Evolutionary conservation across 92 coral and sea anemone genomes (phyloP), one percentile per base, ranked within the genome.

Genomic region (Palythoa grandiflora): DNA sequence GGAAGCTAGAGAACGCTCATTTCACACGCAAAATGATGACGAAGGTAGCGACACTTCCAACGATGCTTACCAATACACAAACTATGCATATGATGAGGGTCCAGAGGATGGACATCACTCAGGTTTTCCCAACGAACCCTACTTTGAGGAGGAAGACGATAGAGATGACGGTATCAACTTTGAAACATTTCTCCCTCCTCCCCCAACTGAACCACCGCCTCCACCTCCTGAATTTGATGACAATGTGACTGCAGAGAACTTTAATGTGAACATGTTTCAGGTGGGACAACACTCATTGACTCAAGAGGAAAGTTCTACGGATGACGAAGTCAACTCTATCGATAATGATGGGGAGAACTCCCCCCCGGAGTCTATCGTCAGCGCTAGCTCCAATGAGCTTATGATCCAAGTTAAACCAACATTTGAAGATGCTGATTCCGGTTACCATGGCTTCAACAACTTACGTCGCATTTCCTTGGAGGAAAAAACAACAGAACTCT

Each of bases 121-220:
- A 28, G 20, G 81, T 6, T 17, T 52, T 15, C 39, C 10, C 5
- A 44, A 59, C 38, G 38, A 17, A 3, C 85, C 74, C 60, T 70
- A 3, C 73, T 51, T 66, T 81, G 17, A 81, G 6, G 75, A 81
- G 13, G 86, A 81, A 6, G 16, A 66, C 48, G 89, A 84, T 54
- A 50, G 77, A 20, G 88, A 55, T 44, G 91, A 88, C 0, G 28
- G 28, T 14, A 17, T 40, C 8, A 77, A 77, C 61, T 88, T 88
- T 48, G 83, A 84, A 3, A 77, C 87, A 52, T 94, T 92, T 76
- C 83, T 94, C 35, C 97, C 97, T 3, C 97, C 93, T 55, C 95
- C 95, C 3, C 97, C 97, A 4, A 55, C 75, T 0, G 81, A 79
- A 3, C 95, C 95, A 20, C 97, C 97, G 44, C 97, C 97, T 36